Percentiles rank a stretch among this genome's conserved stretches.
These are phyloP conservation scores for Luperina testacea DNA, from an alignment of 2,888 invertebrate genomes.

Conservation along the genomic window DNA sequence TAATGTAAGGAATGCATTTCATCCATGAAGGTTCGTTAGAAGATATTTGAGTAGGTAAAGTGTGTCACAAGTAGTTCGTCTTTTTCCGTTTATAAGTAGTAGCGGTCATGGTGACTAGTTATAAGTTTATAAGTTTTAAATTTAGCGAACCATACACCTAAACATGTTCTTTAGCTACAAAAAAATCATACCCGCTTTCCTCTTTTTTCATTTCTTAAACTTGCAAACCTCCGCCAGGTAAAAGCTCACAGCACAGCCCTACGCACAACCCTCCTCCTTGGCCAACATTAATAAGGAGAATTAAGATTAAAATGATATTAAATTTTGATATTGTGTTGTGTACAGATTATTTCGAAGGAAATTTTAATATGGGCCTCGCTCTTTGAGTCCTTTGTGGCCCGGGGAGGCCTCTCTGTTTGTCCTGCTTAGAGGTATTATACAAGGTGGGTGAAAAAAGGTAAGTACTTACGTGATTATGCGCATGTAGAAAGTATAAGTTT, in stretches of 20 bases:
- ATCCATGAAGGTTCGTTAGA: no score
- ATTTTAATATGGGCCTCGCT: conserved; percentile 84
- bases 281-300: conserved; percentile 88
- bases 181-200: neutral
- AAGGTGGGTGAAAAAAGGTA: conserved; percentile 57
- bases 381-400: conserved; percentile 78
- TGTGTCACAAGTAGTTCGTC: neutral
- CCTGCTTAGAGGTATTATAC: conserved; percentile 55
- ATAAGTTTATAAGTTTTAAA: neutral
- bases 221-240: conserved; percentile 38
- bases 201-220: neutral
- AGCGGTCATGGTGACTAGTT: neutral
- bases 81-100: neutral
- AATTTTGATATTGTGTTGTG: conserved; percentile 90
- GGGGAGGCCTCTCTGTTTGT: conserved; percentile 59
- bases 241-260: conserved; percentile 60
- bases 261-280: conserved; percentile 83
- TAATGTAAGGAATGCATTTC: no score
- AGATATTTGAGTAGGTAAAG: no score
- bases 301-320: conserved; percentile 90
- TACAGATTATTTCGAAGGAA: conserved; percentile 88
- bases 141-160: neutral
- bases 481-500: neutral
- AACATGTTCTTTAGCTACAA: neutral
- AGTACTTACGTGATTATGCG: conserved; percentile 10